phyloP scores from a whole-genome alignment of 1,140 invertebrate species.

The Limonius californicus region DNA sequence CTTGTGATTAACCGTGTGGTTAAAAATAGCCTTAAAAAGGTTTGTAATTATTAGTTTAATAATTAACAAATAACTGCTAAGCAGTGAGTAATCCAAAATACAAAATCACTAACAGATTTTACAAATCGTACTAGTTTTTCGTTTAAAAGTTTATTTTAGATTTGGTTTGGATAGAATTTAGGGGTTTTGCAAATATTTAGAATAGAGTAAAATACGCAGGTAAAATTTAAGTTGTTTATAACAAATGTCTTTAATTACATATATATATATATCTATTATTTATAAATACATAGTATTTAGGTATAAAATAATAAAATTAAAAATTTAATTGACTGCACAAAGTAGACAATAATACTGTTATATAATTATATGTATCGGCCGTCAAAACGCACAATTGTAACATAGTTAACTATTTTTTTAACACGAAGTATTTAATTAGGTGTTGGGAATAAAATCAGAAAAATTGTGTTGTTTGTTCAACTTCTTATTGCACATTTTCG shows the following conservation, averaged over 20 bases:
- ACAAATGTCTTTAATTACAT: constrained; percentile 27
- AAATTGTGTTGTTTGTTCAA: not conserved
- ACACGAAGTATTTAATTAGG: not conserved
- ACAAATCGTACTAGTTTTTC: constrained; percentile 36
- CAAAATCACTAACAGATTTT: constrained; percentile 30
- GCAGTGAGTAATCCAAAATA: constrained; percentile 33
- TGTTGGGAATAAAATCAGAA: constrained; percentile 3
- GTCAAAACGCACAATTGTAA: constrained; percentile 35
- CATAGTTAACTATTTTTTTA: constrained; percentile 14
- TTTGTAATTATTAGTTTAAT: constrained; percentile 34
- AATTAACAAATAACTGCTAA: constrained; percentile 34
- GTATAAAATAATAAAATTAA: not conserved
- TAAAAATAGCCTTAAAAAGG: constrained; percentile 41
- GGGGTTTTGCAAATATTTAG: constrained; percentile 41
- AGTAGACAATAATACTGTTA: constrained; percentile 39
- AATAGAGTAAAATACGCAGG: constrained; percentile 25
- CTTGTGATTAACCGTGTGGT: constrained; percentile 42
- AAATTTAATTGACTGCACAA: constrained; percentile 37
- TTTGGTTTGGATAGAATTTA: constrained; percentile 36
- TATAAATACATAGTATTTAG: constrained; percentile 14
- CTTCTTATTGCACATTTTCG: not conserved
- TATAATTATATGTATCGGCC: constrained; percentile 29
- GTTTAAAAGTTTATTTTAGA: constrained; percentile 36
- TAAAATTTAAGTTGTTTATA: constrained; percentile 33
- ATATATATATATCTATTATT: constrained; percentile 28